Percentiles rank a stretch among this genome's conserved stretches.
Evolutionary conservation across 2,888 invertebrate genomes (phyloP).

Genomic region (Ametastegia equiseti): DNA sequence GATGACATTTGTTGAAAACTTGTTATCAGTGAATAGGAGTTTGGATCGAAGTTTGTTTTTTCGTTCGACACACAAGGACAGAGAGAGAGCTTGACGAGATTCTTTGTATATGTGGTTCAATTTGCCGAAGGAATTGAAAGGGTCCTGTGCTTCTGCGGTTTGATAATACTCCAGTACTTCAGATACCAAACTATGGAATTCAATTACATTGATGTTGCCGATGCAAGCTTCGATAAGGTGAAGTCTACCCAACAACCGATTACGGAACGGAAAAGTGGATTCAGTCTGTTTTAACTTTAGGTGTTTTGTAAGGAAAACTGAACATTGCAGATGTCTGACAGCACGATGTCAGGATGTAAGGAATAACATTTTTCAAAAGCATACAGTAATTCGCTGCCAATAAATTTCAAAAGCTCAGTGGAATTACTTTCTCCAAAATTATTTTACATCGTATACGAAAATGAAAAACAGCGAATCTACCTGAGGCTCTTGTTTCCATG

Average conservation of each 20-base stretch:
- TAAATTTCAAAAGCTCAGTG: neutral
- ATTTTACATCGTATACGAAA: neutral
- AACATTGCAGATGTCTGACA: neutral
- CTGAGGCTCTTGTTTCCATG: neutral
- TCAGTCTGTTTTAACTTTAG: neutral
- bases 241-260: constrained; percentile 17
- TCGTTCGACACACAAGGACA: constrained; percentile 48
- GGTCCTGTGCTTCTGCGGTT: constrained; percentile 60
- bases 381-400: neutral
- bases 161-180: constrained; percentile 58
- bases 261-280: constrained; percentile 5
- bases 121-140: constrained; percentile 65
- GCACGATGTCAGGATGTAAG: neutral
- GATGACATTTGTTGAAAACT: neutral
- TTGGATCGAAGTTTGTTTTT: constrained; percentile 58
- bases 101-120: constrained; percentile 59
- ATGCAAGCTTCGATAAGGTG: constrained; percentile 31
- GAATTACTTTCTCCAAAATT: neutral
- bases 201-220: constrained; percentile 62
- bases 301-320: neutral
- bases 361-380: neutral
- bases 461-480: neutral
- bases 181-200: constrained; percentile 58
- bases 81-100: constrained; percentile 57
- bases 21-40: neutral